Base-by-base conservation (phyloP, 2,888 invertebrate genomes). In the Drosophila lutescens region DNA sequence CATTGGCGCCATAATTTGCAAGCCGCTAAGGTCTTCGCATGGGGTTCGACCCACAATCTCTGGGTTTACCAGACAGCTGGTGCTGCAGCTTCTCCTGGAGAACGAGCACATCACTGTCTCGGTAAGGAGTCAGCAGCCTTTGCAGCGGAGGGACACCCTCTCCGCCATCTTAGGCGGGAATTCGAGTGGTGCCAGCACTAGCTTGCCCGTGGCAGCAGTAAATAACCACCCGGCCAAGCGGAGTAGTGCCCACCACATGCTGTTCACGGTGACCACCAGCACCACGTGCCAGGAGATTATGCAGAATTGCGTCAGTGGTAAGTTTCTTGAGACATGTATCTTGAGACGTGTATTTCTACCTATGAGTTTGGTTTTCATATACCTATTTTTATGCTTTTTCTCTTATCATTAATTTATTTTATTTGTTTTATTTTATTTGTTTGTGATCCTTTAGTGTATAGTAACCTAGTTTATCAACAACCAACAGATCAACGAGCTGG, bases 31-130 rank as follows among this genome's bases (percentile, higher is more conserved):
- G 7, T 50, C 78, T 0, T 36, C 75, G 5, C 54, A 74, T 15
- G 80, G 77, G 40, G 86, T 32, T 34, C 80, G 83, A 2, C 83
- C 83, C 12, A 83, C 91, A 12, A 96, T 98, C 88, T 96, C 97
- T 0, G 97, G 98, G 8, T 98, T 98, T 93, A 96, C 97, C 43
- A 94, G 98, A 32, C 94, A 98, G 57, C 93, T 98, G 65, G 95
- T 98, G 76, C 93, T 98, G 58, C 97, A 98, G 88, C 93, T 98
- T 61, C 93, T 98, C 74, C 93, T 98, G 74, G 97, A 98, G 88
- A 96, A 96, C 88, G 97, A 98, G 92, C 96, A 96, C 83, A 95
- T 96, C 71, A 93, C 95, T 26, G 95, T 98, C 26, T 95, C 95
- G 79, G 94, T 98, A 65, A 93, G 93, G 81, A 93, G 92, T 56